Conservation (phyloP, 1,140 invertebrate genomes). For the Tetraneura akinire region DNA sequence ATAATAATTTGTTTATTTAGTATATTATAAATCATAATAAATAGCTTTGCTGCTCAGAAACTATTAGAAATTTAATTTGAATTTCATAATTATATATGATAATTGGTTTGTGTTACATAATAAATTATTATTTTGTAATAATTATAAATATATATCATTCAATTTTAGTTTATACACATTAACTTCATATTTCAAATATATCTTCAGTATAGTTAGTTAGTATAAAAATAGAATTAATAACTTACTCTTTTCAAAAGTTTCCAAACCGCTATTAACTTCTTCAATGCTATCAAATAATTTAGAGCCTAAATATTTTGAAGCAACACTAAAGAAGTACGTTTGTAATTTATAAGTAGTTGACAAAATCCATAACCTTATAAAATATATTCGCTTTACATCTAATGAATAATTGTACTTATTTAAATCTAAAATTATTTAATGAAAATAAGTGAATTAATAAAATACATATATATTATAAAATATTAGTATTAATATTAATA, state of each 20-base stretch:
- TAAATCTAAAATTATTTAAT: constrained; percentile 20
- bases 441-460: not conserved
- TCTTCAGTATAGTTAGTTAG: not conserved
- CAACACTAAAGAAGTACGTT: constrained; percentile 47
- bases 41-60: no score
- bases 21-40: no score
- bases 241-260: constrained; percentile 37
- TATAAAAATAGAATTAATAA: not conserved
- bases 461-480: not conserved
- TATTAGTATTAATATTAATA: no score
- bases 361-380: constrained; percentile 47
- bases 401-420: constrained; percentile 41
- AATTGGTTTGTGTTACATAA: no score
- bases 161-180: no score
- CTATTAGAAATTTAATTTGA: no score
- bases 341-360: constrained; percentile 45
- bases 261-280: constrained; percentile 45
- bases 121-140: no score
- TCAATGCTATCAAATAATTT: constrained; percentile 45
- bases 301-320: constrained; percentile 24
- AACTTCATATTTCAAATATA: no score
- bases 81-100: no score
- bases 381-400: constrained; percentile 42
- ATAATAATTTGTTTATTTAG: no score
- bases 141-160: no score